Evolutionary conservation across 2,797 vertebrate species (phyloP).

Genomic region (Trachurus trachurus): DNA sequence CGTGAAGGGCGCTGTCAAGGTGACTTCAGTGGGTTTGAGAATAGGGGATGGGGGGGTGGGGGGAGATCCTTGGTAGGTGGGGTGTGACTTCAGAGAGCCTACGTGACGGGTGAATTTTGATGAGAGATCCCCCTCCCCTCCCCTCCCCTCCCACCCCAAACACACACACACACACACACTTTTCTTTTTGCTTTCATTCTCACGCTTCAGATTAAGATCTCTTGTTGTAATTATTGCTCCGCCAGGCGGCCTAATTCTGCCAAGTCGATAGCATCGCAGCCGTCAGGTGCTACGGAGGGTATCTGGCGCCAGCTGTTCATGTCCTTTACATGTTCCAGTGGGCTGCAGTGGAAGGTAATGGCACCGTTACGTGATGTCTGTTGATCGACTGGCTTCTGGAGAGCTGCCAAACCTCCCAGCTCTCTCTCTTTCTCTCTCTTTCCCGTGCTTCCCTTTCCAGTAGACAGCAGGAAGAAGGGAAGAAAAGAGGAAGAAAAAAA

Average conservation of each 20-base stretch:
- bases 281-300: conserved; percentile 66
- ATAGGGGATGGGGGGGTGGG: conserved; percentile 17
- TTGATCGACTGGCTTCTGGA: conserved; percentile 61
- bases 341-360: conserved; percentile 56
- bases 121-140: conserved; percentile 1
- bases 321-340: conserved; percentile 68
- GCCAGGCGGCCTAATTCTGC: conserved; percentile 73
- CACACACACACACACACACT: background rate
- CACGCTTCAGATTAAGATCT: conserved; percentile 74
- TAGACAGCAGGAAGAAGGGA: conserved; percentile 21
- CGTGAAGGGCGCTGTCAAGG: conserved; percentile 73
- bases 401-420: conserved; percentile 41
- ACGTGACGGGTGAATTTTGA: conserved; percentile 23
- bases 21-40: conserved; percentile 44
- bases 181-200: conserved; percentile 47
- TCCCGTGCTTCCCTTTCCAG: conserved; percentile 1
- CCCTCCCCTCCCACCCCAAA: background rate
- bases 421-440: background rate
- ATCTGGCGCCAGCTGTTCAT: conserved; percentile 68
- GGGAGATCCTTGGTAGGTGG: background rate
- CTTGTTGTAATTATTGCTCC: conserved; percentile 79
- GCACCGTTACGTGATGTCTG: conserved; percentile 52
- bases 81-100: conserved; percentile 35
- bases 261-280: conserved; percentile 70
- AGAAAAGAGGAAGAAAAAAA: background rate